phyloP scores from a whole-genome alignment of 2,113 vertebrate species.

The Illadopsis cleaveri region DNA sequence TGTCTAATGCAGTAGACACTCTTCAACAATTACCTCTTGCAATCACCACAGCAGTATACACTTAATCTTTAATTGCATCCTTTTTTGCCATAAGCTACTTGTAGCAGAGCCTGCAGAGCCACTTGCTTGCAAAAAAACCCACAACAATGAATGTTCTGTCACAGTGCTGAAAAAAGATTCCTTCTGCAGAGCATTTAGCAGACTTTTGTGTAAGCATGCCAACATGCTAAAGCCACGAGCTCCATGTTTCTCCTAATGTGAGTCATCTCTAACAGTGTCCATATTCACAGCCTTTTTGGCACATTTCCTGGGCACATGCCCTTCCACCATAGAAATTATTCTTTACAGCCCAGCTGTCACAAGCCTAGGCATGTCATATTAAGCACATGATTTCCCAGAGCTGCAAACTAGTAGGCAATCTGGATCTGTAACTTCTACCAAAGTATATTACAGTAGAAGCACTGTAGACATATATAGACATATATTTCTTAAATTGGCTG shows the following conservation, averaged over 20 bases:
- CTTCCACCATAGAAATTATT: background rate
- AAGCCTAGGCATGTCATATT: background rate
- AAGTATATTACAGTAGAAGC: background rate
- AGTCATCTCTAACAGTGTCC: constrained; percentile 30
- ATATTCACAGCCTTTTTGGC: constrained; percentile 2
- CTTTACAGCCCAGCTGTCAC: constrained; percentile 5
- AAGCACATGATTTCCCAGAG: background rate
- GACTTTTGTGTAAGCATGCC: background rate
- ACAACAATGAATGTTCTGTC: background rate
- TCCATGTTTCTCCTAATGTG: background rate
- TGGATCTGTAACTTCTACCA: background rate
- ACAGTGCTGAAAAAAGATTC: background rate
- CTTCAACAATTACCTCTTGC: background rate
- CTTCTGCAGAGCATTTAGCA: background rate
- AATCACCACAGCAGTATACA: background rate
- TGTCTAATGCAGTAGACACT: background rate
- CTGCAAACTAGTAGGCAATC: background rate
- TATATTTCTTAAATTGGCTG: background rate
- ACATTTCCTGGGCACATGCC: background rate
- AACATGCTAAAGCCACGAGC: background rate
- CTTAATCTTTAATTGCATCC: background rate
- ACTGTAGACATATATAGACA: background rate
- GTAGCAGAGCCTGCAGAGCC: background rate
- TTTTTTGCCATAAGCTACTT: background rate
- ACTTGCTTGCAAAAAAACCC: background rate